Base-by-base conservation (phyloP, 2,113 vertebrate genomes). In the Protomyctophum bolini region DNA sequence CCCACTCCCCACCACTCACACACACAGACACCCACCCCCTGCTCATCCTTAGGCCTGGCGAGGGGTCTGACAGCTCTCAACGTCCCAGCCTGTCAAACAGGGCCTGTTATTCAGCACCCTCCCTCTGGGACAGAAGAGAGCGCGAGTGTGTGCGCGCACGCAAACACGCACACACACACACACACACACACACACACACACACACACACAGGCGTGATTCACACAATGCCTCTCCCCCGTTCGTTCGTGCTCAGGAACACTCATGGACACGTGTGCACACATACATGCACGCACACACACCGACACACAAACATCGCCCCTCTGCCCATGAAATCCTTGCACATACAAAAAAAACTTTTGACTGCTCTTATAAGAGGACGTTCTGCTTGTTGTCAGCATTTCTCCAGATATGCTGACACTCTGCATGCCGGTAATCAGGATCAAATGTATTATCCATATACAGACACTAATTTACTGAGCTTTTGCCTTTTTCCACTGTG, bases 21-120 rank as follows among this genome's bases (percentile, higher is more conserved):
- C 54, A 55, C 29, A n/a, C 66, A 61, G 59, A 73, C 77, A 75
- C 78, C 72, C 77, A 80, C 73, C 80, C 68, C 47, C 80, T 50
- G 92, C 89, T 95, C 92, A 91, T 94, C 91, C 90, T 41, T 76
- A 64, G 75, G 88, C 87, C 90, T 92, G 66, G 88, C 90, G 91
- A 92, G 87, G 91, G 90, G 89, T 93, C 90, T 99, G 97, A 97
- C 97, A 97, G 95, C 93, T 94, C 90, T 94, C 94, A 90, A 88
- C 93, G 92, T 96, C 94, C 95, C 93, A 91, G 91, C 89, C 95
- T 95, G 94, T 95, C 95, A 97, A 93, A 94, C 90, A 92, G 93
- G 91, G 84, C 91, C 94, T 92, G 92, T 93, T 94, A 95, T 94
- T 91, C 92, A 93, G 90, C 86, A 91, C 93, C 83, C 58, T 87